Percentiles rank a stretch among this genome's conserved stretches.
Evolutionary conservation across 2,797 vertebrate species (phyloP).

Genomic region (Sebastolobus alascanus): DNA sequence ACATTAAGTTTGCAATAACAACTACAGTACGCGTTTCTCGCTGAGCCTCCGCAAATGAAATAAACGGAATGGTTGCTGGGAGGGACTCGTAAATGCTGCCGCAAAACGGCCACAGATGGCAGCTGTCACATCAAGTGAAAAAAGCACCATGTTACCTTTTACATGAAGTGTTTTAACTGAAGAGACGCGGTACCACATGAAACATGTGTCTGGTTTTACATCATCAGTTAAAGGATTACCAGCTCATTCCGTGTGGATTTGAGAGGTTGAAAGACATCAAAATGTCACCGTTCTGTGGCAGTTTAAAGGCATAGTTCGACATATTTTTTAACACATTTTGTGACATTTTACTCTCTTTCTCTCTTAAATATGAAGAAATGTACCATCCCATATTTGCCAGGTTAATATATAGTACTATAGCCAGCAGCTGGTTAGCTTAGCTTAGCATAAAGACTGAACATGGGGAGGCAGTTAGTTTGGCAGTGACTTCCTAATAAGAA

Average conservation of each 20-base stretch:
- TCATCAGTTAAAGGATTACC: not conserved
- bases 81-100: slow-evolving; percentile 1
- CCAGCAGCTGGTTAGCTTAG: not conserved
- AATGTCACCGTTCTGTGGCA: not conserved
- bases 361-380: not conserved
- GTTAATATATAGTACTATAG: not conserved
- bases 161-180: not conserved
- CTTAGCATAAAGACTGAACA: not conserved
- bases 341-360: not conserved
- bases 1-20: slow-evolving; percentile 25
- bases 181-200: not conserved
- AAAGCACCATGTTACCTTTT: not conserved
- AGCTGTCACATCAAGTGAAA: slow-evolving; percentile 36
- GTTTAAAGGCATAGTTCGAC: not conserved
- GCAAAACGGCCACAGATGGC: slow-evolving; percentile 37
- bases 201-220: not conserved
- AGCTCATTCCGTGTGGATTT: not conserved
- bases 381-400: not conserved
- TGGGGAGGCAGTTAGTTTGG: not conserved
- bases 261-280: not conserved
- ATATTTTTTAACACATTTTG: not conserved
- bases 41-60: slow-evolving; percentile 16
- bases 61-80: slow-evolving; percentile 31
- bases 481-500: not conserved
- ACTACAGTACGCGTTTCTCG: not conserved